phyloP scores from a whole-genome alignment of 2,797 vertebrate species.

The Rachycentron canadum region DNA sequence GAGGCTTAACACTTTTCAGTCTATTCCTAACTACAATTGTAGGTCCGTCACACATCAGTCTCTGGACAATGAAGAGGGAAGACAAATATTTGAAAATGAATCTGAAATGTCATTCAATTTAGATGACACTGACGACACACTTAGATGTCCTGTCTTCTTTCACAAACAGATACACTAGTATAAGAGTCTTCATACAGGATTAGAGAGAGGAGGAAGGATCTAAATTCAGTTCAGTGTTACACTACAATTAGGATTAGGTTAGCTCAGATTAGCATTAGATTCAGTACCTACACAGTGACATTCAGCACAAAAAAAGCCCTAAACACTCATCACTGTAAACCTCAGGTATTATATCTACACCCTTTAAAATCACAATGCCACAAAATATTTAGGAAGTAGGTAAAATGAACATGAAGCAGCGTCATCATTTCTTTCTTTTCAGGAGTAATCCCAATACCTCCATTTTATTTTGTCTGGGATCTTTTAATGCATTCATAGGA shows the following conservation, averaged over 20 bases:
- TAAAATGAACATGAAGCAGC: too few species aligned
- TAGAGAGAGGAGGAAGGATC: slow-evolving; percentile 33
- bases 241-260: not conserved
- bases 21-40: slow-evolving; percentile 26
- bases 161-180: not conserved
- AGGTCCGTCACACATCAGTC: slow-evolving; percentile 1
- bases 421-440: too few species aligned
- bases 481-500: too few species aligned
- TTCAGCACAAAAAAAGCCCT: slow-evolving; percentile 8
- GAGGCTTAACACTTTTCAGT: slow-evolving; percentile 39
- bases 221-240: slow-evolving; percentile 46
- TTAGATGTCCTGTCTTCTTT: slow-evolving; percentile 10
- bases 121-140: slow-evolving; percentile 19
- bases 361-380: not conserved
- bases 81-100: slow-evolving; percentile 16
- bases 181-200: slow-evolving; percentile 17
- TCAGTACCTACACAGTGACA: slow-evolving; percentile 21
- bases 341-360: not conserved
- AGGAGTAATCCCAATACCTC: too few species aligned
- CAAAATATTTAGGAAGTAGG: not conserved
- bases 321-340: not conserved
- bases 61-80: slow-evolving; percentile 24
- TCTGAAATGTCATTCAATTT: slow-evolving; percentile 10
- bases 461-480: too few species aligned
- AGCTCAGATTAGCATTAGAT: not conserved